Conservation (phyloP, 2,888 invertebrate genomes). For the Andrena flavipes region DNA sequence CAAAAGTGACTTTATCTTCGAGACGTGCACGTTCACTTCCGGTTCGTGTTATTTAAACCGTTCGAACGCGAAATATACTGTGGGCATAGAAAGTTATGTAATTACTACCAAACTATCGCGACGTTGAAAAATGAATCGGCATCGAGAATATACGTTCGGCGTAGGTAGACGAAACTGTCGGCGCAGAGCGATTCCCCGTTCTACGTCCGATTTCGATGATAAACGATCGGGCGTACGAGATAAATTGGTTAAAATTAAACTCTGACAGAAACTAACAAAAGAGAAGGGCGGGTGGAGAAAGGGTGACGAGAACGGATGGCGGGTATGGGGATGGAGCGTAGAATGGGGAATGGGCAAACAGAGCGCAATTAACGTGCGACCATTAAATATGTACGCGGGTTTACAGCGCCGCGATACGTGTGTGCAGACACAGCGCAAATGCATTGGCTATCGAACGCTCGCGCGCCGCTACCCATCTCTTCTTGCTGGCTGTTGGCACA, state of each 20-base stretch:
- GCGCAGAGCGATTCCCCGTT: slow-evolving; percentile 22
- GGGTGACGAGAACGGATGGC: slow-evolving; percentile 65
- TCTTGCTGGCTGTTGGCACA: slow-evolving; percentile 80
- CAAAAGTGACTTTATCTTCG: slow-evolving; percentile 4
- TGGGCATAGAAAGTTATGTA: background rate
- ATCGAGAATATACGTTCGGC: background rate
- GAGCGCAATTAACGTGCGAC: slow-evolving; percentile 82
- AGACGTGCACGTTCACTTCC: slow-evolving; percentile 9
- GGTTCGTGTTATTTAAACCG: background rate
- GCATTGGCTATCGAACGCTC: slow-evolving; percentile 80
- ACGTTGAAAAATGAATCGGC: background rate
- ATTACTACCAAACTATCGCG: background rate
- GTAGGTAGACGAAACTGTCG: background rate
- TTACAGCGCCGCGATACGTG: slow-evolving; percentile 68
- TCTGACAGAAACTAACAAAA: slow-evolving; percentile 72
- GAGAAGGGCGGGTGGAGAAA: slow-evolving; percentile 67
- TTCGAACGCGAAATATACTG: background rate
- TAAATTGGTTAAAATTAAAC: slow-evolving; percentile 82
- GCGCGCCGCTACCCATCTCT: slow-evolving; percentile 76
- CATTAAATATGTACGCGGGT: slow-evolving; percentile 82
- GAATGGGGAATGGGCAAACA: slow-evolving; percentile 80
- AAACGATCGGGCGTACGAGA: slow-evolving; percentile 74
- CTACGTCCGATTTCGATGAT: slow-evolving; percentile 69
- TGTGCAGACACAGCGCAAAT: slow-evolving; percentile 74
- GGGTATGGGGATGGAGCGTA: slow-evolving; percentile 66